Conservation (phyloP, 2,113 vertebrate species). For the Oreochromis aureus region DNA sequence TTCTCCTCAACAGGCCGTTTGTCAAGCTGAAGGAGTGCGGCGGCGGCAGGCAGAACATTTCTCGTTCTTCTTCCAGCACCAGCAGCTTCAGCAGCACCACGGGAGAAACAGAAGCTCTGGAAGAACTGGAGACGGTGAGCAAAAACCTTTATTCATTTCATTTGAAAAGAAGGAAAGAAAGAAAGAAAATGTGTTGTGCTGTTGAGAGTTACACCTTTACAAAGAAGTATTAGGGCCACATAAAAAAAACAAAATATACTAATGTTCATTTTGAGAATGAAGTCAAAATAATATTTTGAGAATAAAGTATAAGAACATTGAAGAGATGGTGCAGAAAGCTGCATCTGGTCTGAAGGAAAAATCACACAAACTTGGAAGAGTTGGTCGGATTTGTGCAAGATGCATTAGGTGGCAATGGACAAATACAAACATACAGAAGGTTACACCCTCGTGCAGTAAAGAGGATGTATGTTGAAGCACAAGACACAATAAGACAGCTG, state of each 20-base stretch:
- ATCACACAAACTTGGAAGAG: background rate
- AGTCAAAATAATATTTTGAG: too few species aligned
- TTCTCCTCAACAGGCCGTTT: conserved; percentile 72
- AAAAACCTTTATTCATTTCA: background rate
- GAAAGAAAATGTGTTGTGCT: background rate
- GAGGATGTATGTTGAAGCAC: background rate
- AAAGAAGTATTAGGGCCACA: too few species aligned
- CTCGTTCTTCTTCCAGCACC: conserved; percentile 93
- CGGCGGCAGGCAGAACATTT: conserved; percentile 82
- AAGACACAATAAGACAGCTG: background rate
- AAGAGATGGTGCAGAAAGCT: background rate
- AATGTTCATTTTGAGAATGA: too few species aligned
- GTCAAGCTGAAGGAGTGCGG: conserved; percentile 88
- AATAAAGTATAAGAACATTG: background rate
- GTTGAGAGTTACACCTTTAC: background rate
- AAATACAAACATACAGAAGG: background rate
- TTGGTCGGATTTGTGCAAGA: background rate
- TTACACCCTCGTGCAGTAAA: background rate
- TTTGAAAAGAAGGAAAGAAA: background rate
- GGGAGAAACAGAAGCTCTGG: conserved; percentile 86
- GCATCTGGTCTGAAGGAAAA: background rate
- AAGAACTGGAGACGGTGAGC: conserved; percentile 87
- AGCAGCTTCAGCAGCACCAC: conserved; percentile 97
- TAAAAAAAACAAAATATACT: too few species aligned
- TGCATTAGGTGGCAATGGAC: background rate